Base-by-base conservation (phyloP, 2,113 vertebrate genomes). In the Zosterops pallidus region DNA sequence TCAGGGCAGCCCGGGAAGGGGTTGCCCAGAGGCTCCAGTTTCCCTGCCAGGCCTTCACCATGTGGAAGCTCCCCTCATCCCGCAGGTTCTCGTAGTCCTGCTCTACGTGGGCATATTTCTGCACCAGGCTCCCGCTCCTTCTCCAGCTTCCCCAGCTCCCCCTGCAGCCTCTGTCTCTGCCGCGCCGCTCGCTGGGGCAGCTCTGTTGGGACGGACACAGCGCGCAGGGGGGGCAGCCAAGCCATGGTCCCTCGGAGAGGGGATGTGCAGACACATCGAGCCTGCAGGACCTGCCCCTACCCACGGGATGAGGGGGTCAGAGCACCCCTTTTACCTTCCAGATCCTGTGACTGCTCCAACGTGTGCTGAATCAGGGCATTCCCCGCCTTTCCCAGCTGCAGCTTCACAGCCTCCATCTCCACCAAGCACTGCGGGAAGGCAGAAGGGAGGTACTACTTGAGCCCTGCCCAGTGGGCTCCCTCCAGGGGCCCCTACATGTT, bases 81-180 rank as follows among this genome's bases (percentile, higher is more conserved):
- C 70, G 63, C 72, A 98, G 97, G 96, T 98, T 98, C 95, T 98
- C 98, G 0, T 97, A 98, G 97, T 98, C 96, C 94, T 98, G 98
- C 96, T 98, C 98, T 94, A 98, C 96, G n/a, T 96, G 95, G 44
- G 97, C 88, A 20, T 97, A 98, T 20, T 99, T 97, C 86, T 97
- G 98, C 96, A 98, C 95, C 89, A 98, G 97, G 57, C 97, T 96
- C 96, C 98, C 97, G 96, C 1, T 96, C 94, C 85, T 91, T 92
- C 72, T 95, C 79, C 39, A 39, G 39, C 83, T 98, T 97, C n/a
- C 7, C 18, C 53, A 98, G 95, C 94, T 98, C 97, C 14, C 67
- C 83, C 88, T 35, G 96, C 63, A 98, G 95, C 65, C 89, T 83
- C 41, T 23, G 91, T 59, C 87, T 95, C 15, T 96, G 95, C 81